A percentile compares a stretch with the other conserved stretches of the same genome.
These are phyloP conservation scores for Lepus timidus DNA, from an alignment of 2,113 vertebrate species.

Conservation along the genomic window DNA sequence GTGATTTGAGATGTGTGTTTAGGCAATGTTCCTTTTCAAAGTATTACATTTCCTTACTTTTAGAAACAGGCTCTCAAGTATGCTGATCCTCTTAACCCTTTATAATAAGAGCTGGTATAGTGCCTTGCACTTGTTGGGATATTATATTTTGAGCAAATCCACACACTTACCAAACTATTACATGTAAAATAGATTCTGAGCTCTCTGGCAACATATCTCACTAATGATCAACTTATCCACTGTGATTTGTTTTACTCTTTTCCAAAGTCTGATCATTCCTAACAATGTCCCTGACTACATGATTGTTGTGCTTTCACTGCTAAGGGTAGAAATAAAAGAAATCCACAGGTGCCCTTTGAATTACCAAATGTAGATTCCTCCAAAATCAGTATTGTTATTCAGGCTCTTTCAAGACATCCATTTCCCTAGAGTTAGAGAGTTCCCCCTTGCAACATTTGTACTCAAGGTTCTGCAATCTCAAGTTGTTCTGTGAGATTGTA, in stretches of 20 bases:
- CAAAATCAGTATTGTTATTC: not conserved
- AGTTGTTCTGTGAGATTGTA: not conserved
- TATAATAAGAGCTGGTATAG: not conserved
- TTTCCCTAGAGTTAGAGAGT: not conserved
- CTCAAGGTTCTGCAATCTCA: not conserved
- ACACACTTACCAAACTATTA: not conserved
- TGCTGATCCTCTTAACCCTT: slow-evolving; percentile 27
- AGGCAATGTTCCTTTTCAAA: not conserved
- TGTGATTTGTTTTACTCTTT: not conserved
- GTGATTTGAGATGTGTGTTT: not conserved
- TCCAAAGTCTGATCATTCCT: not conserved
- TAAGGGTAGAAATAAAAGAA: not conserved
- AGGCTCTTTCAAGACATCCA: not conserved
- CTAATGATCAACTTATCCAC: not conserved
- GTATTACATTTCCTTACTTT: slow-evolving; percentile 37
- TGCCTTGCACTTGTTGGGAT: not conserved
- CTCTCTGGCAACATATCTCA: not conserved
- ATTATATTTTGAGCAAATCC: not conserved
- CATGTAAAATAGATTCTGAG: not conserved
- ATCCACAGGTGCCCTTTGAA: not conserved
- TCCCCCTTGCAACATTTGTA: not conserved
- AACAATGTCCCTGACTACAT: not conserved
- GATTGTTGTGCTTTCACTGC: not conserved
- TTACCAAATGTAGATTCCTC: not conserved
- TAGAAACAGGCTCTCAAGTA: slow-evolving; percentile 7